Conservation (phyloP, 2,113 vertebrate genomes). For the Megalops atlanticus region DNA sequence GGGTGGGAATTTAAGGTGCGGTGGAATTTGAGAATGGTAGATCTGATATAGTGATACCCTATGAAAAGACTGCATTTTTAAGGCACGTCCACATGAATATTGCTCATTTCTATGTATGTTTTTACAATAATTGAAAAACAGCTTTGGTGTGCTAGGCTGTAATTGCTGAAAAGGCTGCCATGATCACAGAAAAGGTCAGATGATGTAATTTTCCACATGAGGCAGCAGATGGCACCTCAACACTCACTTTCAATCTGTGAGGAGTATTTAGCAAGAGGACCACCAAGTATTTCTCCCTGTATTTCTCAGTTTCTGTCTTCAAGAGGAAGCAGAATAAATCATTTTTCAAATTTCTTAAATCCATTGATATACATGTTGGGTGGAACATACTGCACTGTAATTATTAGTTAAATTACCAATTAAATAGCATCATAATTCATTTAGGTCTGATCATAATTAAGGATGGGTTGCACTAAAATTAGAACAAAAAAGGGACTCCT, state of each 20-base stretch:
- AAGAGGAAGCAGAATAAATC: too few relatives aligned
- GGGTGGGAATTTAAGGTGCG: not conserved
- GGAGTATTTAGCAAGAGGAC: not conserved
- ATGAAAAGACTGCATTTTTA: not conserved
- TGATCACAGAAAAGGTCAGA: not conserved
- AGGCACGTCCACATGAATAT: not conserved
- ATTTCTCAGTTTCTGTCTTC: too few relatives aligned
- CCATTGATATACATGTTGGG: too few relatives aligned
- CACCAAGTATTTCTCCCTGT: too few relatives aligned
- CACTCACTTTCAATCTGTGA: not conserved
- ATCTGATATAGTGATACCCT: not conserved
- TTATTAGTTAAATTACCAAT: too few relatives aligned
- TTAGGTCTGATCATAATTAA: too few relatives aligned
- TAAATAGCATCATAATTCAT: too few relatives aligned
- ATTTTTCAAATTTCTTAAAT: too few relatives aligned
- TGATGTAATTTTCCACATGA: not conserved
- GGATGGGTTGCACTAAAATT: too few relatives aligned
- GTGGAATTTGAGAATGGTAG: not conserved
- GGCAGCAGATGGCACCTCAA: slow-evolving; percentile 9
- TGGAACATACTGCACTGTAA: too few relatives aligned
- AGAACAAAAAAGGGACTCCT: too few relatives aligned
- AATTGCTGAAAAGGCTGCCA: not conserved
- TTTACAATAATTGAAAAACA: slow-evolving; percentile 10
- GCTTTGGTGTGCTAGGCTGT: not conserved
- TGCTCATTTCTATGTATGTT: not conserved